Percentiles rank a stretch among this genome's conserved stretches.
phyloP scores from a whole-genome alignment of 92 coral and sea anemone genomes.

The Anthopleura xanthogrammica region DNA sequence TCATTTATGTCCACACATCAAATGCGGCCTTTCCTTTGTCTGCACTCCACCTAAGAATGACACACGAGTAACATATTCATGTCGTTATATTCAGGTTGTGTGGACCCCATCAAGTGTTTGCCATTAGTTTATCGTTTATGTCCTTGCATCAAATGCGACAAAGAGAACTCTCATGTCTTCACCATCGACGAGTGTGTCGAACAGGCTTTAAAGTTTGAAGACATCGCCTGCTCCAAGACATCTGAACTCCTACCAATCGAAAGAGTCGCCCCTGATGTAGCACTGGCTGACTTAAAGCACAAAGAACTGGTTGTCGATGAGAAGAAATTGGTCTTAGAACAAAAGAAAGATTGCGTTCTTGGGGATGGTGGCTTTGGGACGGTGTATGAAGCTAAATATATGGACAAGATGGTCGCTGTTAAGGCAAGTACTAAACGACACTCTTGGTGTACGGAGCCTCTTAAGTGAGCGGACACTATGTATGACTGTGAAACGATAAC shows the following conservation, averaged over 20 bases:
- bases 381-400: conserved; percentile 81
- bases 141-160: conserved; percentile 70
- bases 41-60: no score
- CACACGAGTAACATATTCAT: not conserved
- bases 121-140: conserved; percentile 67
- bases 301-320: conserved; percentile 62
- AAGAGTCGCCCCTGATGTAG: conserved; percentile 86
- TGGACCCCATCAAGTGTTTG: conserved; percentile 66
- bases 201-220: conserved; percentile 51
- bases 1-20: no score
- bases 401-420: conserved; percentile 77
- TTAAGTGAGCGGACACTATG: not conserved
- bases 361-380: conserved; percentile 94
- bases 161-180: conserved; percentile 67
- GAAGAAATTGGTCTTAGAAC: conserved; percentile 56
- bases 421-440: conserved; percentile 50
- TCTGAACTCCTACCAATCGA: conserved; percentile 61
- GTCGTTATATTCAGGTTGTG: conserved; percentile 48
- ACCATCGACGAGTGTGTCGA: conserved; percentile 68
- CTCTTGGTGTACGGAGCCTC: no score
- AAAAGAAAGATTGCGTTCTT: conserved; percentile 44
- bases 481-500: no score
- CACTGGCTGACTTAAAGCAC: conserved; percentile 73
- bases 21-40: no score
- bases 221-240: conserved; percentile 75